phyloP scores from a whole-genome alignment of 2,888 invertebrate species.

The Drosophila incognita region DNA sequence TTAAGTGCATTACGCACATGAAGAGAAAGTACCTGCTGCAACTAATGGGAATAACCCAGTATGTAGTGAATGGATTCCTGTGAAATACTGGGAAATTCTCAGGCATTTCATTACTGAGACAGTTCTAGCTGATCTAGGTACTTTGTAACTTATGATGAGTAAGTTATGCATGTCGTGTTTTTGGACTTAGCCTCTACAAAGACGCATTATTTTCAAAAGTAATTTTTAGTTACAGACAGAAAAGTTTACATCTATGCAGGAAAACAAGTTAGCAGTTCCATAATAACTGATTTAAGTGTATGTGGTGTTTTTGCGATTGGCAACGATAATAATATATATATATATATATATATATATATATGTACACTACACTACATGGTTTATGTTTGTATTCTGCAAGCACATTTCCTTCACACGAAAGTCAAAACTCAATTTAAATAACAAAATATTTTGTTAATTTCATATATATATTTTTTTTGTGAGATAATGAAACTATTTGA shows the following conservation, averaged over 20 bases:
- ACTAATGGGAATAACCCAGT: slow-evolving; percentile 29
- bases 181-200: neutral
- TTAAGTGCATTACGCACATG: slow-evolving; percentile 43
- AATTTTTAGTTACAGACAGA: neutral
- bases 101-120: neutral
- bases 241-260: neutral
- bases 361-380: slow-evolving; percentile 16
- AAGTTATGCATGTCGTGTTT: neutral
- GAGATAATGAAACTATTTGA: neutral
- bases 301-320: neutral
- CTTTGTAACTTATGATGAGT: neutral
- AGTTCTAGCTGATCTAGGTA: neutral
- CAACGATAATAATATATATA: neutral
- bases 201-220: neutral
- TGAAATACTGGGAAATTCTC: slow-evolving; percentile 10
- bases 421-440: neutral
- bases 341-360: neutral
- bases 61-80: slow-evolving; percentile 4
- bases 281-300: slow-evolving; percentile 1
- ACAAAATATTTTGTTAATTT: neutral
- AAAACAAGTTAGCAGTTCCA: neutral
- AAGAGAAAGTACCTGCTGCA: slow-evolving; percentile 9
- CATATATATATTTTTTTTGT: too few relatives aligned
- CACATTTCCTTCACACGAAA: neutral
- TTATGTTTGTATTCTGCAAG: neutral